These are phyloP conservation scores for Chloebia gouldiae DNA, from an alignment of 2,113 vertebrate genomes.

Conservation along the genomic window DNA sequence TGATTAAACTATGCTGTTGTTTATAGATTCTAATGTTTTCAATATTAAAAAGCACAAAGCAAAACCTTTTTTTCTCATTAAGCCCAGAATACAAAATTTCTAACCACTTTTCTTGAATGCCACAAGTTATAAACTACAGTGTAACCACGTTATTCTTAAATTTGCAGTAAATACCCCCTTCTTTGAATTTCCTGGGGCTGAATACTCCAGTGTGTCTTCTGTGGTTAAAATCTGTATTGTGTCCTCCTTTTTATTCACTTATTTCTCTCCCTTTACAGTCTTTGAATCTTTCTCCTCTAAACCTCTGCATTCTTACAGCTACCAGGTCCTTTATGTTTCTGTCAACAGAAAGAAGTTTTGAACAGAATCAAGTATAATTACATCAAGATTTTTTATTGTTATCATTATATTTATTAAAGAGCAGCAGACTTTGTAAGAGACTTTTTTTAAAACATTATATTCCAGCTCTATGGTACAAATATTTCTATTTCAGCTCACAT, in stretches of 20 bases:
- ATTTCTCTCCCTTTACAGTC: neutral
- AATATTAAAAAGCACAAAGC: slow-evolving; percentile 2
- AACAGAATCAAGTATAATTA: neutral
- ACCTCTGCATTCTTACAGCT: neutral
- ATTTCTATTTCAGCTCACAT: neutral
- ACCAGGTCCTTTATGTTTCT: neutral
- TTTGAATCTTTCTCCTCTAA: neutral
- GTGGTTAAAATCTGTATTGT: neutral
- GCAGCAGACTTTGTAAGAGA: neutral
- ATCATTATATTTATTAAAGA: neutral
- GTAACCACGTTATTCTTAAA: slow-evolving; percentile 17
- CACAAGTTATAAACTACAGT: neutral
- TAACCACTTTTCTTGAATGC: slow-evolving; percentile 4
- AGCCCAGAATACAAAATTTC: neutral
- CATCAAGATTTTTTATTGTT: neutral
- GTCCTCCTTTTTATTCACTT: neutral
- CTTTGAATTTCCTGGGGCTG: neutral
- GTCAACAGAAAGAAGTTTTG: neutral
- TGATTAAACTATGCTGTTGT: slow-evolving; percentile 50
- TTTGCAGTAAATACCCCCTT: neutral
- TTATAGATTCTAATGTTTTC: slow-evolving; percentile 24
- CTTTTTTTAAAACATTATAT: neutral
- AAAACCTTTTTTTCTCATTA: neutral
- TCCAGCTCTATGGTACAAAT: neutral
- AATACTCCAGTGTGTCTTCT: neutral